Evolutionary conservation across 2,888 invertebrate genomes (phyloP).

Genomic region (Monochamus alternatus): DNA sequence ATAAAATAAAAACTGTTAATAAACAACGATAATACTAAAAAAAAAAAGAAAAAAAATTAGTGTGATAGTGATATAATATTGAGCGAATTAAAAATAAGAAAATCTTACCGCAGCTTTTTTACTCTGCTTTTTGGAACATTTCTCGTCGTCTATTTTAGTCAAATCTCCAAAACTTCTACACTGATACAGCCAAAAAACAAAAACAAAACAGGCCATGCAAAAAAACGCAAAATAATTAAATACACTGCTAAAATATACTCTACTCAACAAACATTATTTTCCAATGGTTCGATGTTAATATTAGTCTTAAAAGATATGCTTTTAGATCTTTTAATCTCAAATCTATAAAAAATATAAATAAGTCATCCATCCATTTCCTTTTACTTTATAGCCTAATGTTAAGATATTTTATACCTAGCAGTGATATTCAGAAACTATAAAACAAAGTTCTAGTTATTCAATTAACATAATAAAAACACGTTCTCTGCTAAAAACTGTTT

Average conservation of each 20-base stretch:
- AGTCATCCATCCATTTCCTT: too few species aligned
- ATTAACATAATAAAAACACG: too few species aligned
- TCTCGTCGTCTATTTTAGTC: conserved; percentile 72
- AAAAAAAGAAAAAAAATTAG: conserved; percentile 34
- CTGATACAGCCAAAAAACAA: conserved; percentile 64
- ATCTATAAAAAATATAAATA: too few species aligned
- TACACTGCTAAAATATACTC: conserved; percentile 24
- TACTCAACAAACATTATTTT: conserved; percentile 37
- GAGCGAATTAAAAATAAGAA: conserved; percentile 14
- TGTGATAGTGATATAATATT: conserved; percentile 17
- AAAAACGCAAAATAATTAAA: conserved; percentile 53
- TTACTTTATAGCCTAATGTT: too few species aligned
- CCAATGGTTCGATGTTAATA: not conserved
- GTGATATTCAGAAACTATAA: too few species aligned
- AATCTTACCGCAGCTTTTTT: conserved; percentile 61
- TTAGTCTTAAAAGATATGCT: too few species aligned
- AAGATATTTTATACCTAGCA: too few species aligned
- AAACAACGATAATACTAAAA: not conserved
- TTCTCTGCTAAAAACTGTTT: too few species aligned
- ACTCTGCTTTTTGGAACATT: conserved; percentile 61
- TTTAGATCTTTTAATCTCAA: too few species aligned
- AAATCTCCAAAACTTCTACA: conserved; percentile 78
- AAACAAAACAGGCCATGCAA: conserved; percentile 50
- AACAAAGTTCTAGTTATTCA: too few species aligned
- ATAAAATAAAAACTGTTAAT: conserved; percentile 2